Evolutionary conservation across 1,140 invertebrate species (phyloP).

Genomic region (Bombyx mori): ASM3026992v2 NC_085133.1:3928501-3929000

Average conservation of each 20-base stretch:
- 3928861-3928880: too few species aligned
- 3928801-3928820: constrained; percentile 59
- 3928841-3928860: constrained; percentile 12
- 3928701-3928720: constrained; percentile 12
- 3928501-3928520: constrained; percentile 2
- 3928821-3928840: constrained; percentile 35
- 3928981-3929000: constrained; percentile 63
- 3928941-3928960: constrained; percentile 43
- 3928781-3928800: constrained; percentile 40
- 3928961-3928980: constrained; percentile 50
- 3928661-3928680: too few species aligned
- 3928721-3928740: constrained; percentile 35
- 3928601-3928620: too few species aligned
- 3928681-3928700: too few species aligned
- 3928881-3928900: constrained; percentile 7
- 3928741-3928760: constrained; percentile 36
- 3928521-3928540: constrained; percentile 4
- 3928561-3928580: too few species aligned
- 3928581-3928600: too few species aligned
- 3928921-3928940: constrained; percentile 43
- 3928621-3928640: too few species aligned
- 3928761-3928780: constrained; percentile 38
- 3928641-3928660: too few species aligned
- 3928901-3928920: constrained; percentile 18
- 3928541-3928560: too few species aligned